Evolutionary conservation across 2,797 vertebrate genomes (phyloP), one percentile per base, ranked within the genome.

Genomic region (Phalloptychus januarius): DNA sequence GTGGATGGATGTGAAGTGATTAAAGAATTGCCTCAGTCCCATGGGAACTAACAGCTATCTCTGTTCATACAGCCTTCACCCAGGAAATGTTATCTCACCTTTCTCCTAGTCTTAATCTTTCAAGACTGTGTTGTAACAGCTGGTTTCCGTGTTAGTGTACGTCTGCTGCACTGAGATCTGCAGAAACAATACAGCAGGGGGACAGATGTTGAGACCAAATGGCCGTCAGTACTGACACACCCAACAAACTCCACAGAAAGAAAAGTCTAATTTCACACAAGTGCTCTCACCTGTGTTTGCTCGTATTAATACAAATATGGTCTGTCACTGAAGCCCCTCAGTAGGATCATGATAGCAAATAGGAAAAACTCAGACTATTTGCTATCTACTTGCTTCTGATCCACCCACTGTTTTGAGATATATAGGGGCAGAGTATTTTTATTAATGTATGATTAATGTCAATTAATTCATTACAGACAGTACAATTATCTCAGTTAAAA

Each of bases 1-100:
- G 85, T 72, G 85, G 80, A 75, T 11, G 79, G 78, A 83, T 85
- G 80, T 63, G 84, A 86, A 74, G 76, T 88, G 86, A 90, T 89
- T 90, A 83, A 87, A 81, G 82, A 70, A 52, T 67, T 71, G 80
- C 63, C 75, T 77, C 45, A 56, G 82, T 65, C 82, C 81, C 46
- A 8, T 42, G 70, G 85, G 83, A 74, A 84, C 80, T 16, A 31
- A 50, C 87, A 70, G 79, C 23, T 77, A 48, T 83, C 67, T 77
- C 78, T 76, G 69, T 48, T 83, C 80, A 28, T 78, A 36, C 84
- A 79, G 76, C 74, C 75, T 56, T 83, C 65, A 2, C 52, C 45
- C 18, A 75, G 74, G 67, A 82, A 85, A 79, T 45, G 7, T 12
- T 13, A 38, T 69, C 33, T 38, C 67, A 58, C 48, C 81, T 71